These are phyloP conservation scores for Porites rus DNA, from an alignment of 92 coral and sea anemone genomes.

Conservation along the genomic window DNA sequence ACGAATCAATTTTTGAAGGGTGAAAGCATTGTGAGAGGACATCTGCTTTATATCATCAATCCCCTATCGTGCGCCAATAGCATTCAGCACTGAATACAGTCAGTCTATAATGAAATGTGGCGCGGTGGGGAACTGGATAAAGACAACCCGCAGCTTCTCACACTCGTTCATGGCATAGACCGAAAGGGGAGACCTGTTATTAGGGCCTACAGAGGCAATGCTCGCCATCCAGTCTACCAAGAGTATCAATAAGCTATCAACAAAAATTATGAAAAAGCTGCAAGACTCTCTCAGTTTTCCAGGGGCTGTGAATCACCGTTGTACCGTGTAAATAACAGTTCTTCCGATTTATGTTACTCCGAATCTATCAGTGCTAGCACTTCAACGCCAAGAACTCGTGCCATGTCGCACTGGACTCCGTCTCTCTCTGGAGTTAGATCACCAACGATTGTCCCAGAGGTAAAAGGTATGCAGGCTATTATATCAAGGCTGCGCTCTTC, in stretches of 20 bases:
- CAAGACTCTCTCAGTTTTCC: constrained; percentile 18
- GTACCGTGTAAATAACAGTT: neutral
- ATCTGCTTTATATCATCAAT: neutral
- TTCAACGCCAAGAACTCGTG: neutral
- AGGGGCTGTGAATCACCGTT: neutral
- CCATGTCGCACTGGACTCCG: neutral
- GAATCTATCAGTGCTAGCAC: neutral
- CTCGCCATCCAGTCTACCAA: constrained; percentile 9
- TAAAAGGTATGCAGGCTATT: constrained; percentile 20
- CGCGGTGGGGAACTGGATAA: neutral
- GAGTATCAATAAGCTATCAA: constrained; percentile 4
- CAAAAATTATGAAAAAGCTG: constrained; percentile 12
- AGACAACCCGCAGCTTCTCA: constrained; percentile 28
- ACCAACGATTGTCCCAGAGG: constrained; percentile 6
- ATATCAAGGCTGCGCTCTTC: constrained; percentile 19
- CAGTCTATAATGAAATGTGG: neutral
- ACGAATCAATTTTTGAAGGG: neutral
- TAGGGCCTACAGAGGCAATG: constrained; percentile 21
- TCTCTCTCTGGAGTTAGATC: constrained; percentile 1
- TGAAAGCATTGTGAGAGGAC: neutral
- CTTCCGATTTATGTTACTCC: neutral
- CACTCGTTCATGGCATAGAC: constrained; percentile 35
- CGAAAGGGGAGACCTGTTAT: constrained; percentile 33
- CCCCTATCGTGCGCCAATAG: no score
- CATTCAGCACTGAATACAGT: neutral